A percentile compares a stretch with the other conserved stretches of the same genome.
Evolutionary conservation across 2,888 invertebrate species (phyloP).

Genomic region (Ellobium chinense): DNA sequence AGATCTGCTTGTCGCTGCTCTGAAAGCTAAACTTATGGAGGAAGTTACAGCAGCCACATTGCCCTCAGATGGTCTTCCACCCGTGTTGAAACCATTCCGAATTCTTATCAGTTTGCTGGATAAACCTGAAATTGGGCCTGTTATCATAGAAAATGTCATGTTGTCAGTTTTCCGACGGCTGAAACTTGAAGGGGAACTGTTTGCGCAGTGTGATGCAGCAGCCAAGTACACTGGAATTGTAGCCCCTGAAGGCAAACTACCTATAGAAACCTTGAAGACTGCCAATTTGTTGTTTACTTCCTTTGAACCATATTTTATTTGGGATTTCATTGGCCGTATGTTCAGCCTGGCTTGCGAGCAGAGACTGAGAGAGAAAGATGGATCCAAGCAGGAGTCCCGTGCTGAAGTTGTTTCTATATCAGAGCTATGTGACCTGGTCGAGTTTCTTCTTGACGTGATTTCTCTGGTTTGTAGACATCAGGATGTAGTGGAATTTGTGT

Average conservation of each 20-base stretch:
- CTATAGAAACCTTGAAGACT: slow-evolving; percentile 87
- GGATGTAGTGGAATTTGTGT: too few species aligned
- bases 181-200: slow-evolving; percentile 60
- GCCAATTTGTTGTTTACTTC: slow-evolving; percentile 91
- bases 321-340: slow-evolving; percentile 85
- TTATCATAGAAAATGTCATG: slow-evolving; percentile 76
- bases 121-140: slow-evolving; percentile 89
- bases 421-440: slow-evolving; percentile 87
- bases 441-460: slow-evolving; percentile 85
- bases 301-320: slow-evolving; percentile 91
- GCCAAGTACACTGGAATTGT: neutral
- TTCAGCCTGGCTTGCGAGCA: slow-evolving; percentile 74
- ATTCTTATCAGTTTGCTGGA: slow-evolving; percentile 91
- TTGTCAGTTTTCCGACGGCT: slow-evolving; percentile 84
- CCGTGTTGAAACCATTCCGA: slow-evolving; percentile 81
- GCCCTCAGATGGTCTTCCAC: slow-evolving; percentile 49
- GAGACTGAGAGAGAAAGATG: slow-evolving; percentile 20
- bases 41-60: slow-evolving; percentile 44
- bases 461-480: slow-evolving; percentile 80
- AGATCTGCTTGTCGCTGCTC: slow-evolving; percentile 81
- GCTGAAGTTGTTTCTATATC: slow-evolving; percentile 68
- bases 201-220: neutral
- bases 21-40: slow-evolving; percentile 63
- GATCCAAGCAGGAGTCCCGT: neutral
- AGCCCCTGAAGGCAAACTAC: slow-evolving; percentile 15